Percentiles rank a stretch among this genome's conserved stretches.
Evolutionary conservation across 2,888 invertebrate species (phyloP).

Genomic region (Hemistola chrysoprasaria): DNA sequence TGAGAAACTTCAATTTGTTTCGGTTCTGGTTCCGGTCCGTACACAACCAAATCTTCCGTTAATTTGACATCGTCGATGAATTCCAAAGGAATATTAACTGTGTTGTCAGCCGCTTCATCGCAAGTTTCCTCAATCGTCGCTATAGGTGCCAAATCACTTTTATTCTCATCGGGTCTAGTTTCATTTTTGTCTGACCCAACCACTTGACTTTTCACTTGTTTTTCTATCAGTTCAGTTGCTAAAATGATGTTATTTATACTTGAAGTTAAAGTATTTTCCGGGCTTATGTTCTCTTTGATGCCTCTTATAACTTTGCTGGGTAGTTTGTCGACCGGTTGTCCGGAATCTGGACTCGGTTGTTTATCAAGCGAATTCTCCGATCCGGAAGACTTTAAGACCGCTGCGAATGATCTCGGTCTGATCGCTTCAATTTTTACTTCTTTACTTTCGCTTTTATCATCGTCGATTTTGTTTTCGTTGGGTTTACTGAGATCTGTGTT

Average conservation of each 20-base stretch:
- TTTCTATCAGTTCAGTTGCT: slow-evolving; percentile 57
- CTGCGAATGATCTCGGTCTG: slow-evolving; percentile 68
- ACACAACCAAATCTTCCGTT: too few species aligned
- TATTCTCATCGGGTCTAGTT: slow-evolving; percentile 46
- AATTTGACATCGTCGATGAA: slow-evolving; percentile 57
- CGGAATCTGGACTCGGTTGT: slow-evolving; percentile 63
- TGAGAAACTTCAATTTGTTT: slow-evolving; percentile 27
- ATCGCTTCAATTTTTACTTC: slow-evolving; percentile 41
- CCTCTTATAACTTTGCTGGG: slow-evolving; percentile 81
- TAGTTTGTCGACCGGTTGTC: slow-evolving; percentile 71
- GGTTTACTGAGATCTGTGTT: slow-evolving; percentile 67
- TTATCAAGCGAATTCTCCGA: slow-evolving; percentile 70
- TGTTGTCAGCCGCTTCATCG: slow-evolving; percentile 52
- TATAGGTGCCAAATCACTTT: slow-evolving; percentile 64
- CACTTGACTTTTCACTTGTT: slow-evolving; percentile 56
- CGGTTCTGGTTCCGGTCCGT: too few species aligned
- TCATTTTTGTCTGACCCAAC: slow-evolving; percentile 44
- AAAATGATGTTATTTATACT: slow-evolving; percentile 66
- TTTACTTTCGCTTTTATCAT: slow-evolving; percentile 33
- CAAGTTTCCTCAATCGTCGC: slow-evolving; percentile 69
- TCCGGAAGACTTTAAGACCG: slow-evolving; percentile 68
- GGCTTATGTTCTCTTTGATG: slow-evolving; percentile 84
- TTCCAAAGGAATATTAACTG: slow-evolving; percentile 41
- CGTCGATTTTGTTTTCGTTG: slow-evolving; percentile 62
- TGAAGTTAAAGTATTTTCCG: slow-evolving; percentile 80